phyloP scores from a whole-genome alignment of 2,113 vertebrate species.

The Asarcornis scutulata region DNA sequence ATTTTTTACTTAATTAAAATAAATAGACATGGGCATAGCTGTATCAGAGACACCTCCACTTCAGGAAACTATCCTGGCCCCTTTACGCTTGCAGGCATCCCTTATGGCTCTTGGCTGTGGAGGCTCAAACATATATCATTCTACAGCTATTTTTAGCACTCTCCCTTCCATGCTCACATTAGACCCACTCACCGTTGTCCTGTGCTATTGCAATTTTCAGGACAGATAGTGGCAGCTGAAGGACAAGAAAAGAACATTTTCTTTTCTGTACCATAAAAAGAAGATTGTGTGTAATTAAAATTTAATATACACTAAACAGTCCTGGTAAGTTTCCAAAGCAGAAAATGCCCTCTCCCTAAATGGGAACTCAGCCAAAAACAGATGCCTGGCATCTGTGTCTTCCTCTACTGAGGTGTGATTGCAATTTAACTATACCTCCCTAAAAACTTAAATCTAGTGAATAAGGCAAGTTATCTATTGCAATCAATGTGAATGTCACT shows the following conservation, averaged over 20 bases:
- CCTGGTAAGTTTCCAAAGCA: not conserved
- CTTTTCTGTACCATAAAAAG: not conserved
- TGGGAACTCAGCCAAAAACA: not conserved
- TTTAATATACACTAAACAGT: not conserved
- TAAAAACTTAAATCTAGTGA: not conserved
- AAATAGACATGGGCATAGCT: not conserved
- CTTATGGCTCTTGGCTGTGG: not conserved
- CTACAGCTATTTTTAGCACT: not conserved
- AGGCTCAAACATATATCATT: not conserved
- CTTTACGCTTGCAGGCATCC: not conserved
- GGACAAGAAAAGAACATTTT: not conserved
- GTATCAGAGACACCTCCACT: not conserved
- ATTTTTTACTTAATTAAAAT: not conserved
- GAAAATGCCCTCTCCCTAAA: not conserved
- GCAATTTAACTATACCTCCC: not conserved
- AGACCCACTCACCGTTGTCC: not conserved
- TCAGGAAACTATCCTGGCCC: not conserved
- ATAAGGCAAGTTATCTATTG: not conserved
- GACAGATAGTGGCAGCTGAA: not conserved
- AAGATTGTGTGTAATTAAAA: not conserved
- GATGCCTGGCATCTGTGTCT: not conserved
- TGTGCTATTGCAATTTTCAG: not conserved
- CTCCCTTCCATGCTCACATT: not conserved
- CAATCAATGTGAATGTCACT: not conserved
- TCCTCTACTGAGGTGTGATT: not conserved